Percentiles rank a stretch among this genome's conserved stretches.
Conservation (phyloP, 2,888 invertebrate genomes). For the Seira ritae region DNA sequence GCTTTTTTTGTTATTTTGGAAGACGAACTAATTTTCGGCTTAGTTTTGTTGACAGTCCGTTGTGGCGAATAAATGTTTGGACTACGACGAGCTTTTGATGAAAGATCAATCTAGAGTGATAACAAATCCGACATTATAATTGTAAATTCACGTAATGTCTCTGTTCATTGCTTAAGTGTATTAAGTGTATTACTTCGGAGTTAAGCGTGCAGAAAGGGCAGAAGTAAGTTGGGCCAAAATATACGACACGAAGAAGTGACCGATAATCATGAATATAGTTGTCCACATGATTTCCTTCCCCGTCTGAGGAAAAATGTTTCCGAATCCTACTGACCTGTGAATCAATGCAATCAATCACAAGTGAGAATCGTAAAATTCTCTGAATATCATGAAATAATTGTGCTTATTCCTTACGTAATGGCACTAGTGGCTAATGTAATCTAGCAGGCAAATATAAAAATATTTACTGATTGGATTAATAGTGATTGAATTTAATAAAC, state of each 20-base stretch:
- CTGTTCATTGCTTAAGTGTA: too few species aligned
- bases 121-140: neutral
- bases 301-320: slow-evolving; percentile 60
- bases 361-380: too few species aligned
- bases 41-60: slow-evolving; percentile 50
- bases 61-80: slow-evolving; percentile 54
- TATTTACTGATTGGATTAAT: neutral
- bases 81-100: slow-evolving; percentile 63
- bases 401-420: slow-evolving; percentile 27
- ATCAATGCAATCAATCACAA: slow-evolving; percentile 9
- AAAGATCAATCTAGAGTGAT: slow-evolving; percentile 55
- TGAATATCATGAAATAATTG: slow-evolving; percentile 14
- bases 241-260: slow-evolving; percentile 65
- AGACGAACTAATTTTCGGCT: slow-evolving; percentile 47
- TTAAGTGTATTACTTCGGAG: slow-evolving; percentile 69
- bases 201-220: slow-evolving; percentile 59
- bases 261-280: slow-evolving; percentile 50
- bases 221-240: slow-evolving; percentile 66
- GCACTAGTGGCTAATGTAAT: slow-evolving; percentile 39
- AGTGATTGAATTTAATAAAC: too few species aligned
- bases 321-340: slow-evolving; percentile 60
- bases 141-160: neutral
- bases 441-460: slow-evolving; percentile 4
- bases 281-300: slow-evolving; percentile 40
- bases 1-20: too few species aligned